Conservation (phyloP, 1,140 invertebrate species). For the Radopholus similis region DNA sequence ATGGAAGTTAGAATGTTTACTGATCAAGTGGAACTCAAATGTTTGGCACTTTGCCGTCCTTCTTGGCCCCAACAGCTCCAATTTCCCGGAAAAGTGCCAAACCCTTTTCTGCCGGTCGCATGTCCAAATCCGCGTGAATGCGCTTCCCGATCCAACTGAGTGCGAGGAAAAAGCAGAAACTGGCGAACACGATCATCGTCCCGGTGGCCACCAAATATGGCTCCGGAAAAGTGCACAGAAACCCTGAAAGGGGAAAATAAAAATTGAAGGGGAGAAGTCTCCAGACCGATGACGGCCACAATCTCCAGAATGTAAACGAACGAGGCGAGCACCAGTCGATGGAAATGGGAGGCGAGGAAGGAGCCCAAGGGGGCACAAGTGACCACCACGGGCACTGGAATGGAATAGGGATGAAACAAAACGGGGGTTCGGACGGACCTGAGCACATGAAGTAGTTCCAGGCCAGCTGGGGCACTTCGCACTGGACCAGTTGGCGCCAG, state of each 20-base stretch:
- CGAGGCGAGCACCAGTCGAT: slow-evolving; percentile 33
- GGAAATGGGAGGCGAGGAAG: slow-evolving; percentile 36
- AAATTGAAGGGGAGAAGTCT: no score
- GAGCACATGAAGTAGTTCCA: no score
- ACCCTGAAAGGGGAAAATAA: no score
- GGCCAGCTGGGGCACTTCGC: slow-evolving; percentile 32
- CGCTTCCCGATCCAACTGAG: not conserved
- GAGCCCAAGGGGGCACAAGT: slow-evolving; percentile 32
- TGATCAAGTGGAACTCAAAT: no score
- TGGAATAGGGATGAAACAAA: not conserved
- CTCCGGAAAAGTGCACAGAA: slow-evolving; percentile 22
- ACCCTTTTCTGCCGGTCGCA: no score
- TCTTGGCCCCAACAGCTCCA: no score
- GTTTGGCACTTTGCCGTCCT: no score
- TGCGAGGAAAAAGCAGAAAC: slow-evolving; percentile 2
- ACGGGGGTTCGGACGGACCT: no score
- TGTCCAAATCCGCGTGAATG: no score
- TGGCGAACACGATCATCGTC: slow-evolving; percentile 27
- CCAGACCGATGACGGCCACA: slow-evolving; percentile 28
- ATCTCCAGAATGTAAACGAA: slow-evolving; percentile 33
- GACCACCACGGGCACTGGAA: slow-evolving; percentile 28
- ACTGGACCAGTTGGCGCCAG: slow-evolving; percentile 45
- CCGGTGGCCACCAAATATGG: slow-evolving; percentile 22
- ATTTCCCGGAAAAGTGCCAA: no score
- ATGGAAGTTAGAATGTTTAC: no score